A percentile compares a stretch with the other conserved stretches of the same genome.
These are phyloP conservation scores for Melospiza melodia DNA, from an alignment of 2,113 vertebrate genomes.

Conservation along the genomic window DNA sequence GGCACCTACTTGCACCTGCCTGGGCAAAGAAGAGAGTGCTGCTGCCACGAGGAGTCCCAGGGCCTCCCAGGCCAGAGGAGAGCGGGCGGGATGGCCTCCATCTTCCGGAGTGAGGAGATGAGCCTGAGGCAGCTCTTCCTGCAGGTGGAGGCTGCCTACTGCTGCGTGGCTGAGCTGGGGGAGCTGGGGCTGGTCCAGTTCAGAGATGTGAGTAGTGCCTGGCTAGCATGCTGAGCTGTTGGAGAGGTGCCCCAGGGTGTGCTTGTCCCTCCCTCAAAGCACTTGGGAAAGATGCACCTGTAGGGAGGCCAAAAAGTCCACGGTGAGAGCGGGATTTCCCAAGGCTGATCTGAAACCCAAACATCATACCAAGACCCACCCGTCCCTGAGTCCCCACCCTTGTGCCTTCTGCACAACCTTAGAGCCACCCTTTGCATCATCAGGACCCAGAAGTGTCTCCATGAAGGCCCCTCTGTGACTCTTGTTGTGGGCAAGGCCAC, in stretches of 20 bases:
- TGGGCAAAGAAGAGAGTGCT: background rate
- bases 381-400: too few species aligned
- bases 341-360: background rate
- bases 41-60: background rate
- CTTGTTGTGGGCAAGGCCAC: background rate
- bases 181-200: slow-evolving; percentile 84
- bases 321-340: accelerated
- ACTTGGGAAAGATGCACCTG: background rate
- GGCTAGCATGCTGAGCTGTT: background rate
- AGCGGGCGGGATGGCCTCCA: slow-evolving; percentile 49
- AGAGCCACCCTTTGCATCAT: background rate
- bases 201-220: slow-evolving; percentile 77
- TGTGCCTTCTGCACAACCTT: background rate
- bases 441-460: background rate
- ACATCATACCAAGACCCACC: background rate
- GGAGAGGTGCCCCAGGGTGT: background rate
- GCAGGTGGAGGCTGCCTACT: slow-evolving; percentile 83
- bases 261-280: background rate
- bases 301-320: background rate
- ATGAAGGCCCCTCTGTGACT: background rate
- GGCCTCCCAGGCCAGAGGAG: background rate
- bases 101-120: slow-evolving; percentile 85
- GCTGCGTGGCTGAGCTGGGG: slow-evolving; percentile 80
- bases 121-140: slow-evolving; percentile 80
- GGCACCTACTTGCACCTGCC: background rate